Conservation (phyloP, 2,888 invertebrate genomes). For the Lepetodrilus schrolli region DNA sequence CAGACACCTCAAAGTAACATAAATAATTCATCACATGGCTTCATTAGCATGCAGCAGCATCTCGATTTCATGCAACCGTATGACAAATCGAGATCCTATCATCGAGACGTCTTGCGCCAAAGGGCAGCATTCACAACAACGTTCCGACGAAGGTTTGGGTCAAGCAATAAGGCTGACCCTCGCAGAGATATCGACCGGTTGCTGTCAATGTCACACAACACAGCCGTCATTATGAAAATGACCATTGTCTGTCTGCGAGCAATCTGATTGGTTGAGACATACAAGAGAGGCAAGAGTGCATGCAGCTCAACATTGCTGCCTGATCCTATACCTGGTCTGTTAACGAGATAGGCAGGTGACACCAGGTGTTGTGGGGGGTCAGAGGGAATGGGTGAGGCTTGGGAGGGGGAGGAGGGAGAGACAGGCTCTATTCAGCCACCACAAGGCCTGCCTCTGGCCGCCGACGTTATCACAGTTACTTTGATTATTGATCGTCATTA, state of each 20-base stretch:
- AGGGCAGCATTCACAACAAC: no score
- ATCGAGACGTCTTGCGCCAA: background rate
- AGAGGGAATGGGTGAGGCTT: no score
- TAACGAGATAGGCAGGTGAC: conserved; percentile 7
- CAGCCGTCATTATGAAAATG: conserved; percentile 10
- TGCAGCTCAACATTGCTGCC: background rate
- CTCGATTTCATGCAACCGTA: background rate
- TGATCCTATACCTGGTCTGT: background rate
- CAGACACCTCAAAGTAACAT: background rate
- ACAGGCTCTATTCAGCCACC: background rate
- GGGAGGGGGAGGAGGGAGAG: background rate
- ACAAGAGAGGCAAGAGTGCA: background rate
- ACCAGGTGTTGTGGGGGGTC: background rate
- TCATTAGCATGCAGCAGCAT: background rate
- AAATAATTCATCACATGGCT: conserved; percentile 19
- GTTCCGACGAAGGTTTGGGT: no score
- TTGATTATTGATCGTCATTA: background rate
- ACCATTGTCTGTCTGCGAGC: conserved; percentile 2
- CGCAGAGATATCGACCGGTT: background rate
- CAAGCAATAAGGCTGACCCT: no score
- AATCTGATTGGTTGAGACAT: background rate
- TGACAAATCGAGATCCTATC: background rate
- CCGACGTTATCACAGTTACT: background rate
- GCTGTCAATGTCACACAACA: background rate
- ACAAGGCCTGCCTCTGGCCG: background rate